Base-by-base conservation (phyloP, 1,140 invertebrate species). In the Papilio machaon region DNA sequence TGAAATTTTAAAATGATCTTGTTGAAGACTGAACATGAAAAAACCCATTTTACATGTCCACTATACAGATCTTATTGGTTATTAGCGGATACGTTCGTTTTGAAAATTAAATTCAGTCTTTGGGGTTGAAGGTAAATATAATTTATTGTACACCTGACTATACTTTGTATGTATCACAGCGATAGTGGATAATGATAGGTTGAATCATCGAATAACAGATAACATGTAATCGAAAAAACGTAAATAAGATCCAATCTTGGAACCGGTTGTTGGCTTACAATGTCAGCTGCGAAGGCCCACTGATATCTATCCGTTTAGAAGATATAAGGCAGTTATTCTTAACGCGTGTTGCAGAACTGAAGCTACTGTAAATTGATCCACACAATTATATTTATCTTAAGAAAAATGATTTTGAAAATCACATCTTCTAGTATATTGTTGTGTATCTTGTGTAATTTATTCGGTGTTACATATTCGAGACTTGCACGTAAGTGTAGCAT, bases 321-420 rank as follows among this genome's bases (percentile, higher is more conserved):
- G 86, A 91, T 91, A 91, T 91, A 91, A 88, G 90, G 85, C 86
- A 84, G 90, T 89, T 87, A 87, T 86, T 87, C 86, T 77, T 80
- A 75, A 43, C 79, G 80, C 83, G 80, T 79, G 60, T 60, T 85
- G 82, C 84, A 88, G 86, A 88, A 82, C 80, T 84, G 85, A 81
- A 84, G 81, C 79, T 73, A 86, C 84, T 81, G 82, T 86, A 86
- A 85, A 86, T 86, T 86, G 83, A 79, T 81, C 17, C 79, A 82
- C 80, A 81, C 70, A 58, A 35, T 75, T 78, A 81, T 64, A 80
- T 75, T 54, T 47, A 38, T 73, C 30, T 77, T 17, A 84, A 85
- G 75, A 86, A 89, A 80, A 35, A 92, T 91, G 90, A 87, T 87
- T 82, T 81, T 87, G 35, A 83, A 86, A 81, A 67, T 30, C 23